phyloP scores from a whole-genome alignment of 1,140 invertebrate species.

The Trachelipus rathkii region DNA sequence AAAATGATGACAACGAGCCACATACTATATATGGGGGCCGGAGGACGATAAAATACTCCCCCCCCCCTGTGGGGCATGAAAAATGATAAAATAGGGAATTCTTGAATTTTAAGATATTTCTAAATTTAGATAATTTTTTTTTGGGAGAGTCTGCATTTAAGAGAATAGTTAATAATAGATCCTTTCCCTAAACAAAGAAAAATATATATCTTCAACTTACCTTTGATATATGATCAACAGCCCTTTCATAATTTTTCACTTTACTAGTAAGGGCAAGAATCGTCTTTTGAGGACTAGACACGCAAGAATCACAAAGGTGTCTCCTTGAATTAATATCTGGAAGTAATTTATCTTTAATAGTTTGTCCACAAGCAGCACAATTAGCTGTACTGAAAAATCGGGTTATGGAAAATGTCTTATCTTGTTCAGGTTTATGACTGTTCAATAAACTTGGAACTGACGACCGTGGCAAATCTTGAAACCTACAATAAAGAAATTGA shows the following conservation, averaged over 20 bases:
- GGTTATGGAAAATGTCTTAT: background rate
- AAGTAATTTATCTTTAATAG: background rate
- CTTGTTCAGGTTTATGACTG: background rate
- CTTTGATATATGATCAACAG: background rate
- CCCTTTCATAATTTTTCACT: background rate
- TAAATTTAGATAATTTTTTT: too few relatives aligned
- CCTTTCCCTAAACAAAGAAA: too few relatives aligned
- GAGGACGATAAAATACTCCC: too few relatives aligned
- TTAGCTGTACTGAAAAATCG: background rate
- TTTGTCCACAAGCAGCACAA: background rate
- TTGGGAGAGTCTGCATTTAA: too few relatives aligned
- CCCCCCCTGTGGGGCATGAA: too few relatives aligned
- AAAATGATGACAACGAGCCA: too few relatives aligned
- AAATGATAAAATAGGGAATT: too few relatives aligned
- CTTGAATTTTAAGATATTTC: too few relatives aligned
- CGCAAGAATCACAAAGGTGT: background rate
- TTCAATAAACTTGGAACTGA: background rate
- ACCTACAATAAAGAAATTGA: background rate
- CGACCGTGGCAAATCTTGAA: background rate
- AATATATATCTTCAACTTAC: background rate
- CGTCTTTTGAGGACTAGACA: background rate
- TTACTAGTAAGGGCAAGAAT: background rate
- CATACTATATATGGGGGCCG: too few relatives aligned
- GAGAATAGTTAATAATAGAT: too few relatives aligned
- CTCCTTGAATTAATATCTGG: too few relatives aligned